Base-by-base conservation (phyloP, 2,113 vertebrate genomes). In the Bambusicola thoracicus region DNA sequence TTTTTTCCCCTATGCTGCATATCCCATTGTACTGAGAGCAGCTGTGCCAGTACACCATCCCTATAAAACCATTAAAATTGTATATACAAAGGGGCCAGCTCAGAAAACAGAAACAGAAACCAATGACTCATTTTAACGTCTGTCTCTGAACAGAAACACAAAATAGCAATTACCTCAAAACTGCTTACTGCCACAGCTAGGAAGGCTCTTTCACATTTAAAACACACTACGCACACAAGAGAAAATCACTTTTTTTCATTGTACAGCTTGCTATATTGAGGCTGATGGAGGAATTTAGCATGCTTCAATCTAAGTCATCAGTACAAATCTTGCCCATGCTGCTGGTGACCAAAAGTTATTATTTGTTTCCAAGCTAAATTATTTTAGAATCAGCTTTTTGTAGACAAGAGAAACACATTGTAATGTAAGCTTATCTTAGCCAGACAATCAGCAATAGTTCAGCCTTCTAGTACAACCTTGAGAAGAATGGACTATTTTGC, bases 101-200 rank as follows among this genome's bases (percentile, higher is more conserved):
- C 73, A 80, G 65, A 93, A 70, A 7, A 11, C 79, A 91, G 87
- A 72, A 81, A 73, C 87, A 89, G 72, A 90, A 96, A 74, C 73
- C 66, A 90, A 2, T 86, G 80, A 92, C 82, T 96, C 90, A 84
- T 92, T 75, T 83, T 43, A 94, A 81, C 0, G 20, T 79, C 86
- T 86, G 55, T 73, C 83, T 90, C 88, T 90, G 85, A 95, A 85
- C 79, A 87, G 78, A 92, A 96, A 87, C 73, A 93, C 82, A 92
- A 96, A 96, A 93, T 36, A 94, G 68, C 61, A 94, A 90, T 95
- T 95, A 90, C 76, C 46, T 93, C 88, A 92, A 83, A 95, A 86
- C 92, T 83, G 65, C 69, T 86, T 81, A 63, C 80, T 93, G 80
- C 76, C 93, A 86, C 86, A 90, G 69, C 43, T 48, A 76, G 80